phyloP scores from a whole-genome alignment of 2,888 invertebrate genomes.

The Drosophila mimetica region DNA sequence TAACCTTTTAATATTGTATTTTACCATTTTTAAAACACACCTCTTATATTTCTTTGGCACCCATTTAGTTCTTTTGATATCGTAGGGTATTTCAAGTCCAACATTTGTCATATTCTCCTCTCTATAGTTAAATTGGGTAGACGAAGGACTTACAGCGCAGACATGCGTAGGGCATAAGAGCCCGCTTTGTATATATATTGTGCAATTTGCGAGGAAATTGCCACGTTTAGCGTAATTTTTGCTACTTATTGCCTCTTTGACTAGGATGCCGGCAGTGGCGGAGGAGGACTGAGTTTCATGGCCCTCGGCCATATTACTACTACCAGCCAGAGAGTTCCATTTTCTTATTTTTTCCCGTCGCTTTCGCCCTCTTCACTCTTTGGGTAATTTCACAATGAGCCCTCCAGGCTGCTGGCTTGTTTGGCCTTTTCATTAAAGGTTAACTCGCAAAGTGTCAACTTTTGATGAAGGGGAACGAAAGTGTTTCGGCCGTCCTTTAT shows the following conservation, averaged over 20 bases:
- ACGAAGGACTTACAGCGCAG: conserved; percentile 11
- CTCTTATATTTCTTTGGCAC: no score
- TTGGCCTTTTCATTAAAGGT: conserved; percentile 58
- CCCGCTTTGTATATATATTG: conserved; percentile 38
- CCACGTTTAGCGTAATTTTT: conserved; percentile 77
- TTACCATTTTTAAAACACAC: no score
- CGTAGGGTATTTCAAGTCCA: not conserved
- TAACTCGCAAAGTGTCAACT: conserved; percentile 59
- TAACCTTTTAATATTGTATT: no score
- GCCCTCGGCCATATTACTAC: conserved; percentile 47
- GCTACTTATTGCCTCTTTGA: conserved; percentile 77
- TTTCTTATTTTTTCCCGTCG: conserved; percentile 21
- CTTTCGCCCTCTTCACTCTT: conserved; percentile 19
- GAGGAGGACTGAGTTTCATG: conserved; percentile 23
- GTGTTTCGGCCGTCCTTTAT: conserved; percentile 45
- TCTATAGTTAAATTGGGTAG: conserved; percentile 56
- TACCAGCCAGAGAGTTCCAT: conserved; percentile 36
- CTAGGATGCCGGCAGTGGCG: conserved; percentile 36
- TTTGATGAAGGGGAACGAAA: conserved; percentile 55
- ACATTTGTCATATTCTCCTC: not conserved
- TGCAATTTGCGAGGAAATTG: conserved; percentile 74
- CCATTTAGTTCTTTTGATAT: not conserved
- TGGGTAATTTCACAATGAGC: conserved; percentile 65
- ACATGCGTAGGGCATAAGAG: conserved; percentile 20
- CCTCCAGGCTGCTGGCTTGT: conserved; percentile 46